Conservation (phyloP, 2,113 vertebrate genomes). For the Sinocyclocheilus maitianheensis region DNA sequence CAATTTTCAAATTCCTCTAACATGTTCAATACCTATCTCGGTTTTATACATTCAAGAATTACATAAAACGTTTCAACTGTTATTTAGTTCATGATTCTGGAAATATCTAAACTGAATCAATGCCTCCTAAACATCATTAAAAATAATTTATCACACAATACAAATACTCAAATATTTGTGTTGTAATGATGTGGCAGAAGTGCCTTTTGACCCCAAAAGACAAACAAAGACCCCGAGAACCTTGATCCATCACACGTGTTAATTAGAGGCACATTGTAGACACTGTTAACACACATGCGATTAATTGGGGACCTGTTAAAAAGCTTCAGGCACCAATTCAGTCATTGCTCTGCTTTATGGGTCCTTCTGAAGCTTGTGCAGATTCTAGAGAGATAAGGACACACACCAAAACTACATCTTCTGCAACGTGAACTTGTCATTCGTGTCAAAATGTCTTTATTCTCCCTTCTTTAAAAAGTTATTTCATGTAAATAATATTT, state of each 20-base stretch:
- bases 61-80: background rate
- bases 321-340: slow-evolving; percentile 43
- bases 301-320: slow-evolving; percentile 49
- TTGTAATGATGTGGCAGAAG: slow-evolving; percentile 61
- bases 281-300: slow-evolving; percentile 58
- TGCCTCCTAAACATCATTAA: slow-evolving; percentile 37
- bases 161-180: slow-evolving; percentile 34
- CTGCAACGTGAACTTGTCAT: background rate
- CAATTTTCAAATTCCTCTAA: background rate
- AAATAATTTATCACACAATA: slow-evolving; percentile 53
- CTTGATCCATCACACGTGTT: slow-evolving; percentile 69
- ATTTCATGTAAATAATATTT: background rate
- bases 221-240: slow-evolving; percentile 51
- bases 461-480: background rate
- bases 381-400: background rate
- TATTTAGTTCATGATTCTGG: background rate
- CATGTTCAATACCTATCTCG: background rate
- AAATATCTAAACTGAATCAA: slow-evolving; percentile 11
- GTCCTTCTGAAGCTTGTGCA: background rate
- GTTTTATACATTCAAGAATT: background rate
- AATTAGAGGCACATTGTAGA: slow-evolving; percentile 67
- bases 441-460: background rate
- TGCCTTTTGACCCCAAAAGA: slow-evolving; percentile 53
- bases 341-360: slow-evolving; percentile 27
- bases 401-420: background rate